Evolutionary conservation across 2,797 vertebrate genomes (phyloP).

Genomic region (Typhlichthys eigenmanni): DNA sequence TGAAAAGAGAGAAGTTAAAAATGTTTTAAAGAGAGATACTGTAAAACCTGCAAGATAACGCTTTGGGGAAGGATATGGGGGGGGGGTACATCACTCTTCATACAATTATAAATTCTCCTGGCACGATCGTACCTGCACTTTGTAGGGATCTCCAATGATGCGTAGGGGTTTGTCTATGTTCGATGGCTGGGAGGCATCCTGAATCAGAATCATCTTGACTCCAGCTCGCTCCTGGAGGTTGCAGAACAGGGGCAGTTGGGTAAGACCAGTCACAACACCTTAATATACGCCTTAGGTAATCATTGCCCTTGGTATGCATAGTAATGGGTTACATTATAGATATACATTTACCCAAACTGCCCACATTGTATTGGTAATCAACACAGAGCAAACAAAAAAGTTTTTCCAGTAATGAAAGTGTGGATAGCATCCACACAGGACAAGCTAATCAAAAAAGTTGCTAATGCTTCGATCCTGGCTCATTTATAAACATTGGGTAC

Average conservation of each 20-base stretch:
- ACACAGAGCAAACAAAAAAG: too few species aligned
- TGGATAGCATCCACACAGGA: background rate
- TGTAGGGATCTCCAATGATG: slow-evolving; percentile 94
- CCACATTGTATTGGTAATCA: too few species aligned
- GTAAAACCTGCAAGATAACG: background rate
- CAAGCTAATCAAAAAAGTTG: background rate
- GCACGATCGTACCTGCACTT: slow-evolving; percentile 85
- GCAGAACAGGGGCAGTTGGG: background rate
- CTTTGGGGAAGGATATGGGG: background rate
- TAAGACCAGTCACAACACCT: background rate
- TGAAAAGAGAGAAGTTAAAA: slow-evolving; percentile 41
- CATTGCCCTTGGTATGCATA: too few species aligned
- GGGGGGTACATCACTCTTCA: background rate
- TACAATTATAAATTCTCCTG: background rate
- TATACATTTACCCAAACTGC: too few species aligned
- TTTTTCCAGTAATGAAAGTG: too few species aligned
- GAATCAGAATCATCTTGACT: slow-evolving; percentile 97
- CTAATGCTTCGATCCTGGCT: too few species aligned
- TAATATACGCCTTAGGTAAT: too few species aligned
- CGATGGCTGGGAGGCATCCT: slow-evolving; percentile 91
- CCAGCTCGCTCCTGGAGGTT: slow-evolving; percentile 86
- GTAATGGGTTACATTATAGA: too few species aligned
- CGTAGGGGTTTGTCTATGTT: slow-evolving; percentile 93
- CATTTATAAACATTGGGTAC: too few species aligned
- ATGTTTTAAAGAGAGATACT: background rate